Evolutionary conservation across 2,797 vertebrate genomes (phyloP).

Genomic region (Gallinago solitaria): DNA sequence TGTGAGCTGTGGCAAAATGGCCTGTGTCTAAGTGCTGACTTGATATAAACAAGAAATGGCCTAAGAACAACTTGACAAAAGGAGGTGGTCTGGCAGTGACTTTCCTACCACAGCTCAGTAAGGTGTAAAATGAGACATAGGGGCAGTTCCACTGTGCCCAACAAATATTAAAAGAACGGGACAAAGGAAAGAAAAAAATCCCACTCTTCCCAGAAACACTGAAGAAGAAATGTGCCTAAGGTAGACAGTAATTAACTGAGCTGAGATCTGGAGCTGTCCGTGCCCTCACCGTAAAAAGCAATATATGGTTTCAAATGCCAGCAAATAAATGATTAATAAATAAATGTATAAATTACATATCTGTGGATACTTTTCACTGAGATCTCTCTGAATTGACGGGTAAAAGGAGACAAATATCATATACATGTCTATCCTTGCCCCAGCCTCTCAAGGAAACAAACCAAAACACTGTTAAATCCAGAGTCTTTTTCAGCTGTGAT

Average conservation of each 20-base stretch:
- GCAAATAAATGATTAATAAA: not conserved
- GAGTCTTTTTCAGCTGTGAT: not conserved
- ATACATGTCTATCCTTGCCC: not conserved
- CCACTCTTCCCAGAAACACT: not conserved
- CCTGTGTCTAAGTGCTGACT: constrained; percentile 54
- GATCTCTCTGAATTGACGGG: not conserved
- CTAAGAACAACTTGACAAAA: constrained; percentile 40
- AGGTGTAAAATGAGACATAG: constrained; percentile 23
- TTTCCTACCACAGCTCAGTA: constrained; percentile 11
- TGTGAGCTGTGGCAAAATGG: constrained; percentile 41
- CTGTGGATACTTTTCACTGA: not conserved
- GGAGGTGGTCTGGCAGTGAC: not conserved
- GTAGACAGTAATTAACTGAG: not conserved
- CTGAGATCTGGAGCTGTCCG: not conserved
- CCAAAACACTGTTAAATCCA: not conserved
- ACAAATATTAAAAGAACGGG: not conserved
- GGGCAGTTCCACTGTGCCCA: not conserved
- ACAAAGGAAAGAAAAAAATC: not conserved
- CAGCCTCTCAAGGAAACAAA: not conserved
- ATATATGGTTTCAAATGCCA: not conserved
- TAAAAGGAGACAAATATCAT: not conserved
- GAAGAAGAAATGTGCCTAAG: not conserved
- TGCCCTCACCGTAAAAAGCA: not conserved
- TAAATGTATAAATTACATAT: not conserved
- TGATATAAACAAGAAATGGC: constrained; percentile 47